Percentiles rank a stretch among this genome's conserved stretches.
These are phyloP conservation scores for Ameiurus melas DNA, from an alignment of 2,113 vertebrate species.

Conservation along the genomic window DNA sequence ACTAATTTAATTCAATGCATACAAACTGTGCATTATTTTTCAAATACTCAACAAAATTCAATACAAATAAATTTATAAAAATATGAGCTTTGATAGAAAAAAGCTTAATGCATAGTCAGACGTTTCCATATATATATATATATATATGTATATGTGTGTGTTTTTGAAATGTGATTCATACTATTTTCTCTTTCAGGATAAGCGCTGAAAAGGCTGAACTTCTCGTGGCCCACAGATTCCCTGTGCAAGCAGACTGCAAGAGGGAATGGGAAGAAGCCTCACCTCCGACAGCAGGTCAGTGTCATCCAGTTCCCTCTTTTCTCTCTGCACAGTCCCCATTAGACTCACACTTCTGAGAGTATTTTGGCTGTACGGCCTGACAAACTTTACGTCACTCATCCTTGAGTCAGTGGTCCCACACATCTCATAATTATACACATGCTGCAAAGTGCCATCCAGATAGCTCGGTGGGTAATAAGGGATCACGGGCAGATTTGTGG, in stretches of 20 bases:
- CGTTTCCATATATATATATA: too few species aligned
- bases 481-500: conserved; percentile 73
- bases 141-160: too few species aligned
- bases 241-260: neutral
- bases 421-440: conserved; percentile 69
- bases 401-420: conserved; percentile 73
- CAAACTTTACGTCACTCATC: conserved; percentile 68
- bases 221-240: neutral
- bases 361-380: conserved; percentile 66
- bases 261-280: conserved; percentile 53
- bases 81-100: too few species aligned
- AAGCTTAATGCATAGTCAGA: too few species aligned
- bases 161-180: neutral
- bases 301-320: conserved; percentile 56
- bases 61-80: neutral
- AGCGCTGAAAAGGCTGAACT: neutral
- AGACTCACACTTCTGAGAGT: conserved; percentile 61
- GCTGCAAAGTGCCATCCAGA: conserved; percentile 72
- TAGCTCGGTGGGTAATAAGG: conserved; percentile 75
- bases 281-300: conserved; percentile 64
- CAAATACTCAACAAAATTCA: neutral
- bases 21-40: neutral
- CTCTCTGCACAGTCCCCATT: conserved; percentile 62
- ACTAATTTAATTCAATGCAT: too few species aligned
- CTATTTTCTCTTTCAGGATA: neutral